These are phyloP conservation scores for Leptoclinus maculatus DNA, from an alignment of 2,797 vertebrate species.

Conservation along the genomic window DNA sequence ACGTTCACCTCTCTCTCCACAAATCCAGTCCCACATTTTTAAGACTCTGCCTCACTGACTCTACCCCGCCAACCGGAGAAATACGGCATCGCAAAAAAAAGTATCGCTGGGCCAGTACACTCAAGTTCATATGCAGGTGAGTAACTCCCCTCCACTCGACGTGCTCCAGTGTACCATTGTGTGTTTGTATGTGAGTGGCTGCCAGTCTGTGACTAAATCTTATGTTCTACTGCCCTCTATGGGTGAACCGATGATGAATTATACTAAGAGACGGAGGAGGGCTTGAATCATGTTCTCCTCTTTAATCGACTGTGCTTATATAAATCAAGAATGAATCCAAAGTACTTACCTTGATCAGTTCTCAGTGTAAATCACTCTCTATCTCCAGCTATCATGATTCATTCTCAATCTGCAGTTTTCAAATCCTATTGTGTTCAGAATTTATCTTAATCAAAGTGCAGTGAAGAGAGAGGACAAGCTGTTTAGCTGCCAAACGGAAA, in stretches of 20 bases:
- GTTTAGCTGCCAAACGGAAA: neutral
- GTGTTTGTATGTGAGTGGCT: slow-evolving; percentile 27
- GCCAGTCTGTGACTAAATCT: slow-evolving; percentile 34
- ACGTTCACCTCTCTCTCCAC: slow-evolving; percentile 47
- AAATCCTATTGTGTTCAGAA: slow-evolving; percentile 13
- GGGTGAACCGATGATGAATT: slow-evolving; percentile 22
- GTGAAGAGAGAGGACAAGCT: slow-evolving; percentile 6
- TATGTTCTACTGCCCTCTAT: slow-evolving; percentile 78
- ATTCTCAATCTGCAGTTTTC: slow-evolving; percentile 28
- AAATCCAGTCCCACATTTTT: slow-evolving; percentile 53
- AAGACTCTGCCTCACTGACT: slow-evolving; percentile 43
- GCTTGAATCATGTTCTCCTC: slow-evolving; percentile 28
- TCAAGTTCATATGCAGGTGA: slow-evolving; percentile 76
- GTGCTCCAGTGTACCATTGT: slow-evolving; percentile 29
- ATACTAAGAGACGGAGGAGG: neutral
- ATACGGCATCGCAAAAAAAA: slow-evolving; percentile 53
- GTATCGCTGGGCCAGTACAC: slow-evolving; percentile 54
- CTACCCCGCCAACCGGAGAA: slow-evolving; percentile 38
- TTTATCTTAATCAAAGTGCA: slow-evolving; percentile 26
- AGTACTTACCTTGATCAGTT: slow-evolving; percentile 31
- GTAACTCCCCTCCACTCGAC: slow-evolving; percentile 59
- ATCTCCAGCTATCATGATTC: slow-evolving; percentile 1
- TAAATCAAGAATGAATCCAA: slow-evolving; percentile 44
- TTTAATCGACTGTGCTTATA: slow-evolving; percentile 27
- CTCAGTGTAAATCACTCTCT: slow-evolving; percentile 22